Base-by-base conservation (phyloP, 35 echinoderm and acorn worm genomes). In the Apostichopus californicus region DNA sequence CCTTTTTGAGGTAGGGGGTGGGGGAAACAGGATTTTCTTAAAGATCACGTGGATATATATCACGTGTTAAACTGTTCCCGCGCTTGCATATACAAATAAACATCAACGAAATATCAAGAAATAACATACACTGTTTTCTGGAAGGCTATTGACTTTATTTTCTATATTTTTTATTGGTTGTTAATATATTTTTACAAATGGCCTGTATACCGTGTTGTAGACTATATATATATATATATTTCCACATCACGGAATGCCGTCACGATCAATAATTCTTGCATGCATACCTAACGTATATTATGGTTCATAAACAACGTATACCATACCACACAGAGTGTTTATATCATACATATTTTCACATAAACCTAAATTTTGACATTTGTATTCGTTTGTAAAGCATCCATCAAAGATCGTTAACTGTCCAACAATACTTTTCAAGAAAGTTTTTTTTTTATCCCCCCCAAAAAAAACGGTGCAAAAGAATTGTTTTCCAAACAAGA, bases 301-400 rank as follows among this genome's bases (percentile, higher is more conserved):
- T 75, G n/a, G 71, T 18, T n/a, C 71, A 75, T 75, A 75, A 75
- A 75, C 17, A 75, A 75, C 17, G 71, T 75, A 75, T 5, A 13
- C 14, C 17, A 75, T 22, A 75, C 21, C 71, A 75, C 71, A 75
- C 71, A 20, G 6, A 24, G 20, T 75, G n/a, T 24, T 75, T n/a
- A 22, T 22, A 22, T 75, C 71, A 75, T 6, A 7, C 17, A 22
- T 18, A n/a, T 75, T 75, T 20, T 22, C 18, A 20, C 71, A 75
- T 75, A 75, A 75, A 75, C 71, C 71, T 75, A 75, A 75, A 75
- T 75, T 14, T 75, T n/a, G 13, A 75, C 71, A 75, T 20, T 18
- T 75, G 11, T 68, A 68, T 75, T 75, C 71, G n/a, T n/a, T 75
- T 75, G 71, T n/a, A 22, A 18, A 75, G 14, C 71, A 75, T 75